These are phyloP conservation scores for Chloroceryle amazona DNA, from an alignment of 2,797 vertebrate species.

Conservation along the genomic window DNA sequence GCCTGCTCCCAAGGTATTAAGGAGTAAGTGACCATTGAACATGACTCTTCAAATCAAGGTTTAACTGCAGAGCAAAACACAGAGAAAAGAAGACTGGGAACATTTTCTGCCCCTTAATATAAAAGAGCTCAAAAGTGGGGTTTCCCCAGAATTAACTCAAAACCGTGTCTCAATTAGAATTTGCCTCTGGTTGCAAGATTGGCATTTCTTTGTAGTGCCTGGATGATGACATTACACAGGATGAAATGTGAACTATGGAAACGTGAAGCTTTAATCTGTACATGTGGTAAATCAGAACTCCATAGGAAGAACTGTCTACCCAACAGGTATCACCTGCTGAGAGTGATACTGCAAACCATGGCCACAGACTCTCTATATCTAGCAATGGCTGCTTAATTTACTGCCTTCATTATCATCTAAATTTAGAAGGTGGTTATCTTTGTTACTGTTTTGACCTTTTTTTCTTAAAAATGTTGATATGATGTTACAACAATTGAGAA, in stretches of 20 bases:
- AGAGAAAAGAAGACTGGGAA: neutral
- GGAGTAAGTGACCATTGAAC: constrained; percentile 49
- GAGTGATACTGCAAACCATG: neutral
- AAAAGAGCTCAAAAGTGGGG: neutral
- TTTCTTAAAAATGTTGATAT: neutral
- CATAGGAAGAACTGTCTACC: neutral
- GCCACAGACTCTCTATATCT: neutral
- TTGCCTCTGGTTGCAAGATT: neutral
- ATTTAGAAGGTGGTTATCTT: neutral
- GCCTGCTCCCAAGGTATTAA: neutral
- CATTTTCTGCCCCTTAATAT: neutral
- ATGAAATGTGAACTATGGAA: constrained; percentile 18
- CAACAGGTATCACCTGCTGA: neutral
- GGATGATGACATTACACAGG: neutral
- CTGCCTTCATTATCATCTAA: neutral
- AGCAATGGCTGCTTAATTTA: neutral
- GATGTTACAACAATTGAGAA: neutral
- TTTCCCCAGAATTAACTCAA: constrained; percentile 9
- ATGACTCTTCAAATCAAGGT: constrained; percentile 16
- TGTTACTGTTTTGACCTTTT: neutral
- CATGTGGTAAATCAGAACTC: constrained; percentile 8
- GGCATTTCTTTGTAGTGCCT: neutral
- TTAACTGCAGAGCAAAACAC: constrained; percentile 35
- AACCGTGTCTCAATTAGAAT: neutral
- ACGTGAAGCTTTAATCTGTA: neutral